These are phyloP conservation scores for Bombyx huttoni DNA, from an alignment of 2,888 invertebrate species.

Conservation along the genomic window DNA sequence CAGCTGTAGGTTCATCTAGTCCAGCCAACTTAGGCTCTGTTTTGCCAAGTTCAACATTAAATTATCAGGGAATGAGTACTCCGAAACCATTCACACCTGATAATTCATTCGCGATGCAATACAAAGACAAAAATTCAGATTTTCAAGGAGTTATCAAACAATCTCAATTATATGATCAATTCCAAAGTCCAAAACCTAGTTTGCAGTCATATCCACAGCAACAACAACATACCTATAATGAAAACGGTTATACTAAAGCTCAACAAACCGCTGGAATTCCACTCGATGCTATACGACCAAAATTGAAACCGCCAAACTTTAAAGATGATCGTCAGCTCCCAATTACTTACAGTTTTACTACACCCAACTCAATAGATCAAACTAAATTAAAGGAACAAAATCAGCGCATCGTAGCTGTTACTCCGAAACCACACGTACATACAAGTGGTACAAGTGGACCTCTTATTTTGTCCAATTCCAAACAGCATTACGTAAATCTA, in stretches of 20 bases:
- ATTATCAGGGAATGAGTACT: conserved; percentile 54
- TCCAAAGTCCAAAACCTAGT: conserved; percentile 19
- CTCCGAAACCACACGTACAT: conserved; percentile 38
- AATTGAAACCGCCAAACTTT: conserved; percentile 55
- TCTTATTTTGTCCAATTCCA: conserved; percentile 33
- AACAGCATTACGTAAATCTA: conserved; percentile 34
- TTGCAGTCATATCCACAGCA: conserved; percentile 13
- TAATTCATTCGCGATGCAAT: conserved; percentile 19
- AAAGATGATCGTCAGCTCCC: conserved; percentile 58
- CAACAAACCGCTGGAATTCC: conserved; percentile 27
- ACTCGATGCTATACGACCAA: conserved; percentile 33
- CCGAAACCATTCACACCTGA: conserved; percentile 54
- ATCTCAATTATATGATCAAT: conserved; percentile 19
- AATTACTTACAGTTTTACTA: conserved; percentile 49
- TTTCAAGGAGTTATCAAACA: conserved; percentile 17
- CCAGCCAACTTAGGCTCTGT: conserved; percentile 17
- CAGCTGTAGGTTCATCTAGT: conserved; percentile 24
- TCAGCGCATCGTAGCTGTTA: conserved; percentile 28
- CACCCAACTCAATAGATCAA: conserved; percentile 13
- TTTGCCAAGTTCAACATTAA: conserved; percentile 29
- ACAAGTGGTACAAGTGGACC: conserved; percentile 35
- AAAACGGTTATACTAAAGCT: conserved; percentile 14
- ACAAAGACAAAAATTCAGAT: conserved; percentile 16
- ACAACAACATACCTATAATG: conserved; percentile 18
- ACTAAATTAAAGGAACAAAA: conserved; percentile 22